Evolutionary conservation across 2,888 invertebrate genomes (phyloP).

Genomic region (Iphiclides podalirius): DNA sequence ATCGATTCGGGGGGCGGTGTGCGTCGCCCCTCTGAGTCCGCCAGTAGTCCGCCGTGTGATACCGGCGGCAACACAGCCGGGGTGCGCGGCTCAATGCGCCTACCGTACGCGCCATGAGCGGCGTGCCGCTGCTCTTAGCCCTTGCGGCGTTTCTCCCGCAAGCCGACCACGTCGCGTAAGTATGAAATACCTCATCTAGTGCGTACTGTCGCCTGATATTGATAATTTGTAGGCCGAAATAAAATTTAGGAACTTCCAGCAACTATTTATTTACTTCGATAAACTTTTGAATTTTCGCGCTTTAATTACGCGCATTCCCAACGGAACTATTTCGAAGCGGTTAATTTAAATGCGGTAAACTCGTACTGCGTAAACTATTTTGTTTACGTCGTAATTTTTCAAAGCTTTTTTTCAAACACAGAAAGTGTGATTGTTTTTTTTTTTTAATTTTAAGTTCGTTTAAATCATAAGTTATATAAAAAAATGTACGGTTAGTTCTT

Average conservation of each 20-base stretch:
- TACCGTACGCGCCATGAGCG: constrained; percentile 66
- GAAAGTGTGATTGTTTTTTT: neutral
- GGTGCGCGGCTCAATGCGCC: constrained; percentile 62
- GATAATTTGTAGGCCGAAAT: constrained; percentile 41
- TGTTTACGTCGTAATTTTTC: neutral
- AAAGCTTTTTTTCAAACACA: too few species aligned
- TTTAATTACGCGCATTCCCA: neutral
- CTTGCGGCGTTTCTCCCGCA: constrained; percentile 80
- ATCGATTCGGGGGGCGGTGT: constrained; percentile 55
- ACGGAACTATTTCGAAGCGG: neutral
- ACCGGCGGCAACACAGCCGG: constrained; percentile 45
- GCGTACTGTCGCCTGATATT: constrained; percentile 24
- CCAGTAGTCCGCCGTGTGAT: constrained; percentile 58
- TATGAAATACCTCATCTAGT: constrained; percentile 42
- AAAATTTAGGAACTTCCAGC: constrained; percentile 38
- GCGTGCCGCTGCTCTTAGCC: constrained; percentile 81
- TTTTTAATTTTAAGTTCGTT: neutral
- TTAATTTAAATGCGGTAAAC: neutral
- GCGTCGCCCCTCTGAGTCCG: constrained; percentile 53
- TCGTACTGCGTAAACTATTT: neutral
- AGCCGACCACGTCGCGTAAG: constrained; percentile 83
- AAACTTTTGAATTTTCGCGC: neutral
- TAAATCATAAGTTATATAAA: too few species aligned
- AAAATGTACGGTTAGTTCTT: too few species aligned
- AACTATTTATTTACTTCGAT: neutral